Conservation (phyloP, 2,113 vertebrate genomes). For the Nibea albiflora region DNA sequence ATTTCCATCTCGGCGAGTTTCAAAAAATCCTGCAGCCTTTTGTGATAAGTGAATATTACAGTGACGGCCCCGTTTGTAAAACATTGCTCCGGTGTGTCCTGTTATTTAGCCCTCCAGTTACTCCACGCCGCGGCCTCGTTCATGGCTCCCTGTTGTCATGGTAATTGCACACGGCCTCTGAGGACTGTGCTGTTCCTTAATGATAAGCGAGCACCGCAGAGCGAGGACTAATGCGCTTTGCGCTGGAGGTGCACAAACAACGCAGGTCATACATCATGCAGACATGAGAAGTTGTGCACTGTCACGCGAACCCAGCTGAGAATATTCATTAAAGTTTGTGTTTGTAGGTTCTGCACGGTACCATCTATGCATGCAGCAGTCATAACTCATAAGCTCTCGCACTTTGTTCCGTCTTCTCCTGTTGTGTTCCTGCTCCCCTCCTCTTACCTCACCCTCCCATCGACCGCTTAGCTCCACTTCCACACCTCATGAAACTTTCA, state of each 20-base stretch:
- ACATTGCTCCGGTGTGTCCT: neutral
- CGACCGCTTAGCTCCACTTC: slow-evolving; percentile 39
- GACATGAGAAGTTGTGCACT: neutral
- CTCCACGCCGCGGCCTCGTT: slow-evolving; percentile 24
- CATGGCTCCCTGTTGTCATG: slow-evolving; percentile 46
- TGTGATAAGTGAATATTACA: neutral
- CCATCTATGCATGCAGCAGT: slow-evolving; percentile 12
- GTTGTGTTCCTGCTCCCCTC: neutral
- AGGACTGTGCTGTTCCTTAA: slow-evolving; percentile 48
- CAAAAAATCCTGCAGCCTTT: neutral
- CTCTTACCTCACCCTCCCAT: slow-evolving; percentile 9
- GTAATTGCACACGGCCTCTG: slow-evolving; percentile 37
- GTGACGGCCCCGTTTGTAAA: neutral
- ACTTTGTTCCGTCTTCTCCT: neutral
- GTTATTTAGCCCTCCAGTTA: slow-evolving; percentile 11
- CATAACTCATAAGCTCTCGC: slow-evolving; percentile 11
- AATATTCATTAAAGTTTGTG: slow-evolving; percentile 7
- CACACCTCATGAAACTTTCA: slow-evolving; percentile 62
- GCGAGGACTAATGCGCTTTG: slow-evolving; percentile 16
- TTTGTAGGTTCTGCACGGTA: slow-evolving; percentile 1
- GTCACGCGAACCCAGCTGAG: neutral
- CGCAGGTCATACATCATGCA: slow-evolving; percentile 6
- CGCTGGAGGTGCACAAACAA: slow-evolving; percentile 18
- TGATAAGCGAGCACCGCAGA: slow-evolving; percentile 24
- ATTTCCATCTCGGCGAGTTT: neutral